Conservation (phyloP, 2,888 invertebrate species). For the Myopa tessellatipennis region DNA sequence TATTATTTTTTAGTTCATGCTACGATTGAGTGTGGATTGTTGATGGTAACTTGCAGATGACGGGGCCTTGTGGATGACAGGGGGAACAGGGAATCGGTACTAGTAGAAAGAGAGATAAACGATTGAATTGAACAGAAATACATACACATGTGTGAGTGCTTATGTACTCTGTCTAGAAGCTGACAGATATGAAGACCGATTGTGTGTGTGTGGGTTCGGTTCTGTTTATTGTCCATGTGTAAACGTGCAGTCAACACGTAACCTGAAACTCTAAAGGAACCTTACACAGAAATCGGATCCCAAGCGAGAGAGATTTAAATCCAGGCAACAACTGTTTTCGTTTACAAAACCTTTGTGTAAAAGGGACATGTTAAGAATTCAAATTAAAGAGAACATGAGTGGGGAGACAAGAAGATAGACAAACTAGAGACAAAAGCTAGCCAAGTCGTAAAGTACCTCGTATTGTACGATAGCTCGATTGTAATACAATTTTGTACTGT, state of each 20-base stretch:
- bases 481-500: too few relatives aligned
- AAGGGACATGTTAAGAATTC: neutral
- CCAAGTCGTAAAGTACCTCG: too few relatives aligned
- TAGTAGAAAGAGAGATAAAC: neutral
- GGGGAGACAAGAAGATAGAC: too few relatives aligned
- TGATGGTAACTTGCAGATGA: too few relatives aligned
- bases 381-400: neutral
- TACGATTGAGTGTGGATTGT: too few relatives aligned
- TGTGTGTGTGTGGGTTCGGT: too few relatives aligned
- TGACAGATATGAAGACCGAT: too few relatives aligned
- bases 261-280: conserved; percentile 18
- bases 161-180: too few relatives aligned
- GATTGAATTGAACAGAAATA: neutral
- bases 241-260: conserved; percentile 2
- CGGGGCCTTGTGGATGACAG: neutral
- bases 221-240: neutral
- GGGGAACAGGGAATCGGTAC: neutral
- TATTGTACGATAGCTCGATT: too few relatives aligned
- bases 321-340: neutral
- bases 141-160: neutral
- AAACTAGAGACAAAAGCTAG: too few relatives aligned
- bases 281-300: neutral
- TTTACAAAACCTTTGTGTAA: conserved; percentile 6
- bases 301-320: neutral
- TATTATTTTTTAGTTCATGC: conserved; percentile 18